Conservation (phyloP, 2,888 invertebrate species). For the Gastrophysa polygoni region DNA sequence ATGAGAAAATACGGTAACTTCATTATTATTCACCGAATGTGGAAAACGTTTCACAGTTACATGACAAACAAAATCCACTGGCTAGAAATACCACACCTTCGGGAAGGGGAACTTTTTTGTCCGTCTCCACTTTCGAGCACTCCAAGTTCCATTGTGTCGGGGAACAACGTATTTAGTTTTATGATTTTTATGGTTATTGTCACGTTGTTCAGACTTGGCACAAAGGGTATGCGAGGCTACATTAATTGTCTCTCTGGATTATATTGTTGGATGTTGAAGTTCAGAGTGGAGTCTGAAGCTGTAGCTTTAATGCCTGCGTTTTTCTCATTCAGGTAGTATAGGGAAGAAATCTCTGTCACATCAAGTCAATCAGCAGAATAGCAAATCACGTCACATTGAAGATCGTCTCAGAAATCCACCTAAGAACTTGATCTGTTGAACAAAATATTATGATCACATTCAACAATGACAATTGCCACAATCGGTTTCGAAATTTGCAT, state of each 20-base stretch:
- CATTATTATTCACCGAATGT: too few species aligned
- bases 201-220: slow-evolving; percentile 6
- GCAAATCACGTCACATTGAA: too few species aligned
- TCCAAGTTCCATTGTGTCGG: slow-evolving; percentile 20
- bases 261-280: not conserved
- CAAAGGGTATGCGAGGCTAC: not conserved
- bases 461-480: too few species aligned
- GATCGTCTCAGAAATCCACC: too few species aligned
- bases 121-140: slow-evolving; percentile 19
- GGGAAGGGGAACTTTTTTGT: not conserved
- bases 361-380: too few species aligned
- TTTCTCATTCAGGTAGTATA: too few species aligned
- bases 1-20: too few species aligned
- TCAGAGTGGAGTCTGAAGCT: not conserved
- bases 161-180: slow-evolving; percentile 20
- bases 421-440: too few species aligned
- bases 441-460: too few species aligned
- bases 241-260: not conserved
- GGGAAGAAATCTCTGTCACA: not conserved
- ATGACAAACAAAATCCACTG: not conserved
- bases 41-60: too few species aligned
- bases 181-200: slow-evolving; percentile 18
- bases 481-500: too few species aligned
- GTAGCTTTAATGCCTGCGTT: not conserved
- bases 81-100: not conserved